phyloP scores from a whole-genome alignment of 2,888 invertebrate species.

The Myopa testacea region DNA sequence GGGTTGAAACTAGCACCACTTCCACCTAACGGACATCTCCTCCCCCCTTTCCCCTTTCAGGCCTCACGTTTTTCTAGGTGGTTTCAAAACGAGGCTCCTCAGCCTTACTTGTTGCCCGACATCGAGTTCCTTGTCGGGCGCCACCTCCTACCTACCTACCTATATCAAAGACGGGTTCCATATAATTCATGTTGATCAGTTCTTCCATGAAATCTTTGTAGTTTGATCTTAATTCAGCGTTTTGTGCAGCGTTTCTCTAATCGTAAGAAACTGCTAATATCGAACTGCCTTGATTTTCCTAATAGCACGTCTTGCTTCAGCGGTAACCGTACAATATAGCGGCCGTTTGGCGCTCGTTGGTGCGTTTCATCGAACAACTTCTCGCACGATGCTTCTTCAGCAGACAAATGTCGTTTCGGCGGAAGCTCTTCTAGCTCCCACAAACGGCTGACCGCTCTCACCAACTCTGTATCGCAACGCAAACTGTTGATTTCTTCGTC shows the following conservation, averaged over 20 bases:
- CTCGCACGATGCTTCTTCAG: slow-evolving; percentile 42
- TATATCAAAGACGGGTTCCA: no score
- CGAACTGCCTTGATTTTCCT: slow-evolving; percentile 29
- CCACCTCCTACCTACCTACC: no score
- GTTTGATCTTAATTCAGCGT: neutral
- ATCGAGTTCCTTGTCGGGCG: no score
- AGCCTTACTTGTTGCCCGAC: no score
- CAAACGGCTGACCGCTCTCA: slow-evolving; percentile 25
- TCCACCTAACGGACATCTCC: no score
- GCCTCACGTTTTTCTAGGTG: no score
- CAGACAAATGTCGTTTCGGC: slow-evolving; percentile 31
- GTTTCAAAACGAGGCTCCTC: no score
- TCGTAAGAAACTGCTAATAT: neutral
- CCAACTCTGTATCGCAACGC: slow-evolving; percentile 13
- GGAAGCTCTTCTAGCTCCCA: slow-evolving; percentile 44
- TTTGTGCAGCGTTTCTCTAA: neutral
- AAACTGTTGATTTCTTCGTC: neutral
- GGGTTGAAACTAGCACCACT: no score
- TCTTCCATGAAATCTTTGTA: neutral
- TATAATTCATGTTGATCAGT: no score
- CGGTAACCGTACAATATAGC: slow-evolving; percentile 40
- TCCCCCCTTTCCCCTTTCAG: no score
- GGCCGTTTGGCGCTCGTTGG: slow-evolving; percentile 31
- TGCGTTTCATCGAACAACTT: slow-evolving; percentile 31
- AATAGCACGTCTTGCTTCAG: slow-evolving; percentile 35